phyloP scores from a whole-genome alignment of 2,113 vertebrate genomes.

The Spea multiplicata region DNA sequence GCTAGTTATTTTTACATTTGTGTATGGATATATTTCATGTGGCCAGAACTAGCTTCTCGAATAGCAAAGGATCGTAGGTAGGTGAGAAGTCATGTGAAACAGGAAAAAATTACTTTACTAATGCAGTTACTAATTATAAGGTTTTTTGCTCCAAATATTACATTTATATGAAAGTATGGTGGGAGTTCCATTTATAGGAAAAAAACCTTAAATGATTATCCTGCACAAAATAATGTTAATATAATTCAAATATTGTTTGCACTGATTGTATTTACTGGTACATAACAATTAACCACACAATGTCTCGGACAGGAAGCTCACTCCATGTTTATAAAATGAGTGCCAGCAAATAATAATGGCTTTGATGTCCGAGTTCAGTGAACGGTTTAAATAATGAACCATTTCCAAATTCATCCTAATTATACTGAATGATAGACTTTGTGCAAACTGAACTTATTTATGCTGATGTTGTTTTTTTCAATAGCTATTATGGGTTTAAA shows the following conservation, averaged over 20 bases:
- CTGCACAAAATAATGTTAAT: constrained; percentile 3
- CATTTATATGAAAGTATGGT: no score
- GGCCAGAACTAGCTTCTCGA: no score
- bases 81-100: no score
- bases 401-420: constrained; percentile 5
- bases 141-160: no score
- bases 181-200: constrained; percentile 12
- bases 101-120: no score
- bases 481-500: no score
- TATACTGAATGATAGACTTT: background rate
- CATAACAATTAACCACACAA: background rate
- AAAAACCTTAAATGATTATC: constrained; percentile 3
- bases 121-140: no score
- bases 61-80: no score
- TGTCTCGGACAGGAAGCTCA: background rate
- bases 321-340: constrained; percentile 9
- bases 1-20: no score
- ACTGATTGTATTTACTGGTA: background rate
- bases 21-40: no score
- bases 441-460: background rate
- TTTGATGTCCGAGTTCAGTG: constrained; percentile 14
- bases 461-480: no score
- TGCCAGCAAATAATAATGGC: constrained; percentile 13
- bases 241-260: constrained; percentile 7
- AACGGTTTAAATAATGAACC: constrained; percentile 1